Base-by-base conservation (phyloP, 1,140 invertebrate species). In the Ips nitidus region DNA sequence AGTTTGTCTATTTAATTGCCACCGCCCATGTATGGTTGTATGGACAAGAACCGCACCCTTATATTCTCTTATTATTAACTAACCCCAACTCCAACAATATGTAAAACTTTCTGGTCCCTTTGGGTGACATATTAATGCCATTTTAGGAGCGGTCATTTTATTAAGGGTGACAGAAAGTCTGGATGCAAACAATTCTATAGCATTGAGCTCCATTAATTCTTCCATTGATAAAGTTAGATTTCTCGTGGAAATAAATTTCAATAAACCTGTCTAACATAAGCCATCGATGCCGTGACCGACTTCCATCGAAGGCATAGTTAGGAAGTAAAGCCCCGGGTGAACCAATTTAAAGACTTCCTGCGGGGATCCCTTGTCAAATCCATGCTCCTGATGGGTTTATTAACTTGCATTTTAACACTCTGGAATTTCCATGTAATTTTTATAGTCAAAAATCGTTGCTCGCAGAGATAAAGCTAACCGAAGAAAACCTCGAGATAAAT, bases 281-380 rank as follows among this genome's bases (percentile, higher is more conserved):
- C 22, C 22, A 50, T 50, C 3, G 45, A 50, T 50, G 7, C 22
- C 45, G 45, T 50, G 45, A 50, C 45, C 45, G 45, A 50, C 2
- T 50, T 22, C 22, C 22, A 22, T 22, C 22, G 22, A 22, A 22
- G 22, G 22, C 22, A 22, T 3, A 22, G 45, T 50, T 50, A 50
- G 45, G 3, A 50, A 50, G 45, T 55, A 37, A 55, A 38, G 45
- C n/a, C 52, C 52, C 37, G 39, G 57, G 8, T 40, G 39, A 42
- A 59, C 41, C n/a, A 41, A 59, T 41, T 59, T 59, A n/a, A 59
- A 59, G 57, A 59, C 57, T 8, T 59, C 57, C 41, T 59, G 57
- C 57, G 37, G 57, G 6, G 39, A 59, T 59, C 57, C 56, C 41
- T 59, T 42, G 41, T 59, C 57, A 59, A 58, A 59, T 8, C 1